Evolutionary conservation across 1,140 invertebrate genomes (phyloP).

Genomic region (Paracyclopina nana): DNA sequence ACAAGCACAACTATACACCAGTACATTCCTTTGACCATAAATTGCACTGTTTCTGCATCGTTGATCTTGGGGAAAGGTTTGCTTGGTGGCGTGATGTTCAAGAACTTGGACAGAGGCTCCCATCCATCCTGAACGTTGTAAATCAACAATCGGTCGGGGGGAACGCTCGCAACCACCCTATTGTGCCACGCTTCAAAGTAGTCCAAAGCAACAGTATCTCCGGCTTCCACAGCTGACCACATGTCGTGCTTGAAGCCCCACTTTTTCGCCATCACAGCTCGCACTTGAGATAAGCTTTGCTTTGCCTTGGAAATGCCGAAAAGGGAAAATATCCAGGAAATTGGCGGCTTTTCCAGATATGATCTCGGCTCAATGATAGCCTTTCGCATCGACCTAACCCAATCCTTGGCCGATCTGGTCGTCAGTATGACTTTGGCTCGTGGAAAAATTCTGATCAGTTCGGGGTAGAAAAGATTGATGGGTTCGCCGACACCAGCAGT

Average conservation of each 20-base stretch:
- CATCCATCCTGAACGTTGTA: constrained; percentile 11
- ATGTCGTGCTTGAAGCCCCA: not conserved
- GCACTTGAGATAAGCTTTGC: not conserved
- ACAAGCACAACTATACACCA: not conserved
- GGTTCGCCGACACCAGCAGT: not conserved
- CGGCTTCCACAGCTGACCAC: not conserved
- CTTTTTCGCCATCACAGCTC: not conserved
- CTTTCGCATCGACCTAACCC: not conserved
- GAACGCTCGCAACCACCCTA: not conserved
- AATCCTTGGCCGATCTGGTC: not conserved
- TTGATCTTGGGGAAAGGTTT: constrained; percentile 5
- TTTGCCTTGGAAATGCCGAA: not conserved
- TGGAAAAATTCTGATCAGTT: constrained; percentile 1
- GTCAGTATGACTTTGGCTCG: not conserved
- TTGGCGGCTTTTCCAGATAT: not conserved
- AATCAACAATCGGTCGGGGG: not conserved
- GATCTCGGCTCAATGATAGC: not conserved
- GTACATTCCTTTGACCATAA: not conserved
- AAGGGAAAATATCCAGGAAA: not conserved
- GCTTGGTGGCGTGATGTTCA: not conserved
- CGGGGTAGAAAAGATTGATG: not conserved
- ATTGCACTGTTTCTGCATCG: not conserved
- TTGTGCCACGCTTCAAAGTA: not conserved
- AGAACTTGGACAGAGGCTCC: constrained; percentile 5
- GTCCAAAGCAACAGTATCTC: not conserved